Evolutionary conservation across 2,113 vertebrate species (phyloP).

Genomic region (Strigops habroptila): DNA sequence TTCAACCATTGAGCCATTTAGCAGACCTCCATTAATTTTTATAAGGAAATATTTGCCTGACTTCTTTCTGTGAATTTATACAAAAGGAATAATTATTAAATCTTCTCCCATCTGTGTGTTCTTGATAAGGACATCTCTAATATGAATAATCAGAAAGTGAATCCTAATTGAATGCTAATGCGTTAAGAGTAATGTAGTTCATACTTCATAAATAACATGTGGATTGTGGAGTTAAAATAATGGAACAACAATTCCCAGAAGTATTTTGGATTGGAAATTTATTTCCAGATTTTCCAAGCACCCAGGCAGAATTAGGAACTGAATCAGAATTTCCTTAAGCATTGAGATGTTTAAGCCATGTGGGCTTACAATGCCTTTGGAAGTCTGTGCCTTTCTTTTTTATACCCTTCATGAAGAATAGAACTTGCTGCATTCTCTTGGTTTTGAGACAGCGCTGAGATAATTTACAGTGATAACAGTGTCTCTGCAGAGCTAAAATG

Average conservation of each 20-base stretch:
- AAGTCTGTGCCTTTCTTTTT: background rate
- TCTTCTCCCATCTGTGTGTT: background rate
- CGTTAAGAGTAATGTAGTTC: background rate
- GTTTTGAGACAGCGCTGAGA: background rate
- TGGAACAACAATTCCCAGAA: background rate
- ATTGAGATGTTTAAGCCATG: background rate
- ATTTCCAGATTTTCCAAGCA: background rate
- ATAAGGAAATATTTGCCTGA: slow-evolving; percentile 5
- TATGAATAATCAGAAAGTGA: slow-evolving; percentile 4
- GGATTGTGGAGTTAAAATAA: background rate
- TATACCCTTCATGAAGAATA: background rate
- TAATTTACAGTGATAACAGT: background rate
- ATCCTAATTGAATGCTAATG: background rate
- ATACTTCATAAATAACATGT: background rate
- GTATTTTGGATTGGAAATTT: background rate
- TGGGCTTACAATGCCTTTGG: background rate
- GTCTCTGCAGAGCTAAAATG: background rate
- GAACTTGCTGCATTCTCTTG: background rate
- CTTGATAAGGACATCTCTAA: slow-evolving; percentile 1
- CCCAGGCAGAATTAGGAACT: background rate
- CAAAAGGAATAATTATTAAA: slow-evolving; percentile 5
- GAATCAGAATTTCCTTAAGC: background rate
- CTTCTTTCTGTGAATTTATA: background rate
- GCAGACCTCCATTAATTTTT: slow-evolving; percentile 22
- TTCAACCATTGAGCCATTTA: slow-evolving; percentile 44